Base-by-base conservation (phyloP, 2,888 invertebrate genomes). In the Idaea dimidiata region DNA sequence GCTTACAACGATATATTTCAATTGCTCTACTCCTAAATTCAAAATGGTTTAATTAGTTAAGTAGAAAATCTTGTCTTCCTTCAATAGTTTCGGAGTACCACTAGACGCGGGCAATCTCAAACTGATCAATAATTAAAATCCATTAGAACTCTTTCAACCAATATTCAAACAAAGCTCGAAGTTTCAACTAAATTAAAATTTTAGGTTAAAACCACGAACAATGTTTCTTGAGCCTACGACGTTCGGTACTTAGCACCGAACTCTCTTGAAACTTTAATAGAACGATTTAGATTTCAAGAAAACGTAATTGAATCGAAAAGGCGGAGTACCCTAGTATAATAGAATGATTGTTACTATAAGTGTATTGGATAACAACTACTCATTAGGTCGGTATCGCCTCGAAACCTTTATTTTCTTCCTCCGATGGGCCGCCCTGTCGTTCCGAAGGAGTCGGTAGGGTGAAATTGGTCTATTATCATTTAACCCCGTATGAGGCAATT, bases 391-490 rank as follows among this genome's bases (percentile, higher is more conserved):
- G 61, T 62, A 65, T 66, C 65, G 63, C 63, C 59, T 59, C 55
- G 61, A 63, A 67, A 68, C 65, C 68, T 65, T 64, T 66, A 62
- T 69, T 70, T 58, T 60, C 64, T 61, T 69, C 43, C 43, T 43
- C 43, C 43, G 43, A 43, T 43, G 43, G 43, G 43, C 43, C 43
- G 24, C 69, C 67, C 68, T 70, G 65, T 65, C 70, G 71, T 65
- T 72, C 64, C 58, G 66, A 64, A 68, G 63, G 66, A 66, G 67
- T 63, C 66, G 62, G 62, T 66, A 62, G 66, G 64, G 66, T 60
- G 64, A 68, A 73, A 73, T 73, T 72, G 70, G 70, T 63, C 72
- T 66, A 69, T 70, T 70, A 73, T 70, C 72, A 67, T 68, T 72
- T 68, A 67, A 70, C 71, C 70, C 69, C 68, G 71, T 70, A 67